Percentiles rank a stretch among this genome's conserved stretches.
Evolutionary conservation across 1,140 invertebrate genomes (phyloP).

Genomic region (Calycopis cecrops): DNA sequence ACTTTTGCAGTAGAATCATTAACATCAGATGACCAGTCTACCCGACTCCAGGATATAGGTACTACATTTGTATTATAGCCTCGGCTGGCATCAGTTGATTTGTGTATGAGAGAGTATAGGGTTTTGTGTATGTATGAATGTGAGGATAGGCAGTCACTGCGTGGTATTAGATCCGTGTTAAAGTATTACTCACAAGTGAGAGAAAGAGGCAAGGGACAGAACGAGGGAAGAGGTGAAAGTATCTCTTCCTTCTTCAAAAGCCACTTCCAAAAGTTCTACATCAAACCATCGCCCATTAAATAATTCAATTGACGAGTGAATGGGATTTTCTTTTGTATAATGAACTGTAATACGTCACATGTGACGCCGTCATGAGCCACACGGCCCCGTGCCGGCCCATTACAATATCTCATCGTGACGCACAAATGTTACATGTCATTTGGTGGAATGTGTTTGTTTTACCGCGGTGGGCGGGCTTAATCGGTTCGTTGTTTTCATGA

Average conservation of each 20-base stretch:
- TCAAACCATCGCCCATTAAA: conserved; percentile 49
- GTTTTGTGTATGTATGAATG: too few relatives aligned
- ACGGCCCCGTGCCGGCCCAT: conserved; percentile 68
- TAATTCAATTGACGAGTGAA: conserved; percentile 66
- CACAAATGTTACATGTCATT: conserved; percentile 72
- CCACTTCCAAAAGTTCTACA: conserved; percentile 22
- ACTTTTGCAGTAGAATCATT: too few relatives aligned
- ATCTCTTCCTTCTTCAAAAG: neutral
- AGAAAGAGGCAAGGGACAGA: too few relatives aligned
- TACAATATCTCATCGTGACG: conserved; percentile 72
- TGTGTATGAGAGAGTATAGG: too few relatives aligned
- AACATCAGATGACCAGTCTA: too few relatives aligned
- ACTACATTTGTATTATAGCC: too few relatives aligned
- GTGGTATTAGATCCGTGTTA: too few relatives aligned
- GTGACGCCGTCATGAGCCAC: conserved; percentile 61
- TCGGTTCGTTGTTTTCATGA: neutral
- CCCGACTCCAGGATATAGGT: too few relatives aligned
- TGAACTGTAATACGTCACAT: conserved; percentile 57
- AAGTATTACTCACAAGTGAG: too few relatives aligned
- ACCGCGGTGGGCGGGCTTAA: conserved; percentile 48
- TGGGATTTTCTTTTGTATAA: conserved; percentile 57
- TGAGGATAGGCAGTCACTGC: too few relatives aligned
- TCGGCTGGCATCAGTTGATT: too few relatives aligned
- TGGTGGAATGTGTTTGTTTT: conserved; percentile 69
- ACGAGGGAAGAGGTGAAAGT: neutral